Evolutionary conservation across 2,113 vertebrate species (phyloP), one percentile per base, ranked within the genome.

Genomic region (Phyllostomus discolor): DNA sequence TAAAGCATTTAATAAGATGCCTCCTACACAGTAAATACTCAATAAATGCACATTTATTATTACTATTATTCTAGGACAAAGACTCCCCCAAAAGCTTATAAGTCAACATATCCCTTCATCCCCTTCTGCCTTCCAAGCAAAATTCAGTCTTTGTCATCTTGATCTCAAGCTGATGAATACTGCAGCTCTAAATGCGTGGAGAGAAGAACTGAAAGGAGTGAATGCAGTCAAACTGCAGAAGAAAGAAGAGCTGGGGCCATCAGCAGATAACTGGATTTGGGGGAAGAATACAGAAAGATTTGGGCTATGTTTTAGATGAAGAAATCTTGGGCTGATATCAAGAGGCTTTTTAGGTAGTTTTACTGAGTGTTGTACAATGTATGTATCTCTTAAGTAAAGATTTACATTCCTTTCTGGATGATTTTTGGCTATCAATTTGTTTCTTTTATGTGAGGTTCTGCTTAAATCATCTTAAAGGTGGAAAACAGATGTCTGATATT

Each of bases 61-160:
- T 76, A 76, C 67, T 96, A 38, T 83, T 73, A 86, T 67, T 92
- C 75, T 48, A 50, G 75, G 35, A 76, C 82, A 86, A 95, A 94
- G 75, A 59, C 31, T 70, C 81, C 69, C 69, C 33, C 80, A 46
- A 84, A 80, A 57, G 43, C 57, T 88, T 76, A 10, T 66, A 90
- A 75, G 62, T 75, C 72, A 70, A 73, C 33, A 92, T 28, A 76
- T 83, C 46, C 75, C 70, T 93, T 88, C n/a, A 62, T 82, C 79
- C 73, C 46, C 33, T 35, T 95, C 83, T 67, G 22, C 80, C 87
- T 88, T 97, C 88, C 38, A 88, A 85, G 41, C 52, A 94, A 84
- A 76, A 88, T 57, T 84, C 70, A 88, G 66, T 67, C 35, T 46
- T 79, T 64, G 20, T 78, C 62, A 59, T 93, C 31, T 88, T 88